These are phyloP conservation scores for Scophthalmus maximus DNA, from an alignment of 2,113 vertebrate species.

Conservation along the genomic window DNA sequence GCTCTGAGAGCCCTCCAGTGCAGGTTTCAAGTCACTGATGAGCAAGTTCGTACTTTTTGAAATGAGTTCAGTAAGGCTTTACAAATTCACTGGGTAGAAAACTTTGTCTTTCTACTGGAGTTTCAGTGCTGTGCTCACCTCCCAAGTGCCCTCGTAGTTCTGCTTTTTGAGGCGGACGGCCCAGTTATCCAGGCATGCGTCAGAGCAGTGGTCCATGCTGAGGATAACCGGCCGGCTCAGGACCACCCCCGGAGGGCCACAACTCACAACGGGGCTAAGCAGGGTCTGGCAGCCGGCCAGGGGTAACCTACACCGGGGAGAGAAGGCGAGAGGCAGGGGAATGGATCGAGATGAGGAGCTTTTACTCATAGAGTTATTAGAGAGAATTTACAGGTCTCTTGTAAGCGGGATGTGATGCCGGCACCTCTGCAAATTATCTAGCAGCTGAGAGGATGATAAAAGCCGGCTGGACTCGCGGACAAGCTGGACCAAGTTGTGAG, in stretches of 20 bases:
- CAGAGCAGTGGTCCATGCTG: conserved; percentile 96
- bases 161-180: conserved; percentile 96
- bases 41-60: conserved; percentile 43
- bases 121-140: conserved; percentile 86
- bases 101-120: conserved; percentile 48
- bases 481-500: conserved; percentile 34
- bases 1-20: conserved; percentile 21
- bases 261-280: conserved; percentile 97
- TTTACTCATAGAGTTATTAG: conserved; percentile 51
- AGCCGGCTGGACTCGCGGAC: conserved; percentile 43
- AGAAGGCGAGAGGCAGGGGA: background rate
- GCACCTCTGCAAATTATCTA: conserved; percentile 62
- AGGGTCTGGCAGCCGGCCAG: conserved; percentile 96
- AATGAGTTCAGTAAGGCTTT: conserved; percentile 47
- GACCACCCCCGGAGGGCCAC: conserved; percentile 96
- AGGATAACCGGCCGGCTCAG: conserved; percentile 96
- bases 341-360: conserved; percentile 35
- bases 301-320: conserved; percentile 86
- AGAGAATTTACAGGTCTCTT: conserved; percentile 50
- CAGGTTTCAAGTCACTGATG: conserved; percentile 27
- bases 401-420: conserved; percentile 43
- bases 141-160: conserved; percentile 95
- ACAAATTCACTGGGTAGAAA: conserved; percentile 52
- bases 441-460: conserved; percentile 56
- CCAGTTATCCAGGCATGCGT: conserved; percentile 95